Evolutionary conservation across 2,888 invertebrate genomes (phyloP).

Genomic region (Taenaris catops): DNA sequence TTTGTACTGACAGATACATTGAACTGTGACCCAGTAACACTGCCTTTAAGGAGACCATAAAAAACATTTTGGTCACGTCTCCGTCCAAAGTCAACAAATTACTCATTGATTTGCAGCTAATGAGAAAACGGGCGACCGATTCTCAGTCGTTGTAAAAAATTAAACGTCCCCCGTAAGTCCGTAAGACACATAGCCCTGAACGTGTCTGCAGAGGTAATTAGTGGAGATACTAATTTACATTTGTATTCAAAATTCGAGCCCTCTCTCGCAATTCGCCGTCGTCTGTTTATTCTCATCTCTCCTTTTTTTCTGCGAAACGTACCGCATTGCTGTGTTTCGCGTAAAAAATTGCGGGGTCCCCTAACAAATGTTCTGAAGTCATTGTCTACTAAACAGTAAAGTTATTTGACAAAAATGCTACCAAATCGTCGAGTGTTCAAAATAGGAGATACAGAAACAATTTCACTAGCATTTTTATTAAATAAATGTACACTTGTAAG

Average conservation of each 20-base stretch:
- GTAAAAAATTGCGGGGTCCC: conserved; percentile 70
- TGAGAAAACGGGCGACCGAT: conserved; percentile 63
- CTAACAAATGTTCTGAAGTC: conserved; percentile 63
- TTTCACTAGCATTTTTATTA: background rate
- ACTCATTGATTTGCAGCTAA: conserved; percentile 51
- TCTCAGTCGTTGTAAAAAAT: conserved; percentile 61
- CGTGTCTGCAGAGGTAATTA: conserved; percentile 76
- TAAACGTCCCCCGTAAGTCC: conserved; percentile 66
- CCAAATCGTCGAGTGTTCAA: conserved; percentile 11
- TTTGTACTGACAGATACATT: too few relatives aligned
- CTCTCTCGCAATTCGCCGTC: conserved; percentile 72
- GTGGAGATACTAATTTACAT: conserved; percentile 80
- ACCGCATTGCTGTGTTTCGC: conserved; percentile 78
- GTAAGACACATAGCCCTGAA: conserved; percentile 74
- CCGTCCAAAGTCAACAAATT: conserved; percentile 37
- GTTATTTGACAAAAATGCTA: conserved; percentile 19
- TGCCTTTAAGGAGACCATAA: too few relatives aligned
- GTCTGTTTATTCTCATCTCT: conserved; percentile 78
- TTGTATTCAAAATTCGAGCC: conserved; percentile 81
- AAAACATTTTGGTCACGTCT: conserved; percentile 21
- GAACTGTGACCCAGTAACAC: too few relatives aligned
- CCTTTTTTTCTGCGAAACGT: conserved; percentile 61
- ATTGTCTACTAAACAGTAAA: conserved; percentile 52
- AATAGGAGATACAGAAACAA: background rate
- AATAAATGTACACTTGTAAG: too few relatives aligned